phyloP scores from a whole-genome alignment of 2,888 invertebrate genomes.

The Callyntrura guangdongensis region DNA sequence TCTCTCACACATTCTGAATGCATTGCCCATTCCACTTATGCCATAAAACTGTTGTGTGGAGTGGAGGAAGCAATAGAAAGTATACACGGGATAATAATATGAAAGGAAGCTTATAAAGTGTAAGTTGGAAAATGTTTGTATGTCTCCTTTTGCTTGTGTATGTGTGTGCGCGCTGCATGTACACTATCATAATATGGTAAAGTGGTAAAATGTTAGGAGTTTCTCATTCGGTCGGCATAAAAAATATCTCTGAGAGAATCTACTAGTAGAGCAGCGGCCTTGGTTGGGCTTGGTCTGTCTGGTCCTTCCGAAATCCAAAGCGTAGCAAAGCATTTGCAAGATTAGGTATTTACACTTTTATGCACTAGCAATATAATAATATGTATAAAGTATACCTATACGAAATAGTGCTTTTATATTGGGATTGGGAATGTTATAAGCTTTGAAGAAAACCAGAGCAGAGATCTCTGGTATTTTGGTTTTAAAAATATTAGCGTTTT shows the following conservation, averaged over 20 bases:
- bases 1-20: neutral
- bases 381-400: conserved; percentile 30
- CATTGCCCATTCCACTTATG: neutral
- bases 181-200: conserved; percentile 43
- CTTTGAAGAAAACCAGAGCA: conserved; percentile 46
- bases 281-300: conserved; percentile 83
- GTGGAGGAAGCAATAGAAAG: conserved; percentile 23
- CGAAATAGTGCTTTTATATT: conserved; percentile 23
- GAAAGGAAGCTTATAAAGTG: conserved; percentile 11
- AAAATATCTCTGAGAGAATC: conserved; percentile 57
- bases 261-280: conserved; percentile 82
- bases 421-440: conserved; percentile 19
- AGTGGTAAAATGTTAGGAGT: conserved; percentile 43
- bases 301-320: conserved; percentile 80
- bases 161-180: conserved; percentile 20
- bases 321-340: conserved; percentile 55
- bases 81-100: conserved; percentile 21
- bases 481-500: conserved; percentile 51
- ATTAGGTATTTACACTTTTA: conserved; percentile 47
- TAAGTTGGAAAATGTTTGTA: conserved; percentile 21
- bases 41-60: neutral
- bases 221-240: conserved; percentile 63
- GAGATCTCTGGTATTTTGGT: conserved; percentile 24
- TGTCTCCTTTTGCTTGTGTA: conserved; percentile 16
- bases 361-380: conserved; percentile 15